Conservation (phyloP, 2,888 invertebrate genomes). For the Latrodectus hesperus region DNA sequence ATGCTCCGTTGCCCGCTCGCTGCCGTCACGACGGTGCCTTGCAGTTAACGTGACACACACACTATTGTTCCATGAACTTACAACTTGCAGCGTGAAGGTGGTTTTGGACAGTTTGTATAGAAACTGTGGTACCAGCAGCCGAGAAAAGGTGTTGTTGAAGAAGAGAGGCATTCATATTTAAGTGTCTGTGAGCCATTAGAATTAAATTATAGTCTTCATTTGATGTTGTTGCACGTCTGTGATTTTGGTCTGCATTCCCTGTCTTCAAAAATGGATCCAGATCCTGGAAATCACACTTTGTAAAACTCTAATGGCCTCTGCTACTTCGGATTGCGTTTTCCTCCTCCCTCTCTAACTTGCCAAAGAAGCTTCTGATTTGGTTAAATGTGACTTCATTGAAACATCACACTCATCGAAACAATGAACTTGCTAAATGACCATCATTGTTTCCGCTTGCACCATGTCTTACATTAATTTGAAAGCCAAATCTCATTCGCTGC, state of each 20-base stretch:
- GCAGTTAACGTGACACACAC: not conserved
- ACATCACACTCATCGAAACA: not conserved
- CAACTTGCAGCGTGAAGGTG: not conserved
- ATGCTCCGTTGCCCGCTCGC: not conserved
- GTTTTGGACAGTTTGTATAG: not conserved
- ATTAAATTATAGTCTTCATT: not conserved
- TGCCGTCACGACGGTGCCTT: not conserved
- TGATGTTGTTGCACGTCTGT: not conserved
- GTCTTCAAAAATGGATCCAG: not conserved
- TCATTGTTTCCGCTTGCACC: not conserved
- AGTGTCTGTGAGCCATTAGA: not conserved
- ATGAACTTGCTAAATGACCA: not conserved
- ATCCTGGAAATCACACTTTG: not conserved
- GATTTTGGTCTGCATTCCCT: not conserved
- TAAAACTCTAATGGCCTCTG: not conserved
- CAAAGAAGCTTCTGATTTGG: not conserved
- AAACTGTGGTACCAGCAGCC: slow-evolving; percentile 2
- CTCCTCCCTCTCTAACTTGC: not conserved
- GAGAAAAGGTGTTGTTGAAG: not conserved
- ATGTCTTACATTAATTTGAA: not conserved
- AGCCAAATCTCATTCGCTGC: not conserved
- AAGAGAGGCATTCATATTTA: not conserved
- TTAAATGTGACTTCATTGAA: not conserved
- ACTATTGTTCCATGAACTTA: not conserved
- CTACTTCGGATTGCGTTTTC: not conserved